Base-by-base conservation (phyloP, 2,888 invertebrate species). In the Eilema sororculum region DNA sequence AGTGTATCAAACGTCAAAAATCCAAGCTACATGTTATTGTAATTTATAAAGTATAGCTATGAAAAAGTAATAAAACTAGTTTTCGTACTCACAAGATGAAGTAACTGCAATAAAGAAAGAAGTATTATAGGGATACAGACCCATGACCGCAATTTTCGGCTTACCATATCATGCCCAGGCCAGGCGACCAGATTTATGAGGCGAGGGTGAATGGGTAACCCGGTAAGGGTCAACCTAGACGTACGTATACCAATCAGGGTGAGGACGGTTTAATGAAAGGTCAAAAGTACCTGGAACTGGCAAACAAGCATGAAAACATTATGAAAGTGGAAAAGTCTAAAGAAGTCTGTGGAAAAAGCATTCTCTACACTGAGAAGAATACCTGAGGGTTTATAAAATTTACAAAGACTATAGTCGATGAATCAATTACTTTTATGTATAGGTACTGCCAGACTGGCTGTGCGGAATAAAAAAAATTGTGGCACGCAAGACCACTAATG, bases 31-130 rank as follows among this genome's bases (percentile, higher is more conserved):
- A n/a, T 9, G 6, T n/a, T n/a, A 6, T n/a, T 52, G n/a, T 52
- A 2, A 52, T n/a, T n/a, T n/a, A 52, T n/a, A 52, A 41, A 41
- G 41, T 41, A 46, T 33, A 33, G 8, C 33, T 10, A 33, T 33
- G 33, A 33, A 33, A 33, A 41, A 41, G 41, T 41, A 46, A 46
- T 46, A 67, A 67, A 69, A 65, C 46, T 71, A 69, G 68, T 77
- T 74, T n/a, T 57, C 65, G 33, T 71, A 72, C 73, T 77, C 72
- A 72, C 69, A 61, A 33, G 52, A 68, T 64, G 69, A 73, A 70
- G 71, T 33, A 72, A 76, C 78, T 79, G 68, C 25, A 59, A 73
- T 72, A 52, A 52, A 52, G 20, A 52, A 52, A 52, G 20, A n/a
- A 52, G 52, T 52, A n/a, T 52, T 52, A 52, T 46, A 9, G n/a